phyloP scores from a whole-genome alignment of 1,140 invertebrate genomes.

The Monochamus saltuarius region DNA sequence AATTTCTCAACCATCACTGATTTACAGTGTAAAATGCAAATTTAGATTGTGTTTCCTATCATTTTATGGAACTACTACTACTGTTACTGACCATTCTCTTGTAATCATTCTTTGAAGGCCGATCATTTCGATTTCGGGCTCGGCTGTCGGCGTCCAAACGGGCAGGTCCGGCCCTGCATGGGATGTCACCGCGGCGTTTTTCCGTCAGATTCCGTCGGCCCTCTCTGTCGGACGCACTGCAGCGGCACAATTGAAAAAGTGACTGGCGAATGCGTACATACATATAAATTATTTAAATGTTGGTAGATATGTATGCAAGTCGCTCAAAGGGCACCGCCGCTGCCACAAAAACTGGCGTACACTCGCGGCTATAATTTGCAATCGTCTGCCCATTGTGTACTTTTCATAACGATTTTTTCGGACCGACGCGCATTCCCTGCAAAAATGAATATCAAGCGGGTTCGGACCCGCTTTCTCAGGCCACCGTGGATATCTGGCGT shows the following conservation, averaged over 20 bases:
- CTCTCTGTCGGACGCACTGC: conserved; percentile 43
- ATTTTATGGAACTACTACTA: no score
- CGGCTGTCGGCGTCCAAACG: background rate
- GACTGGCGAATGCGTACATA: conserved; percentile 47
- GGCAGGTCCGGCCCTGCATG: conserved; percentile 39
- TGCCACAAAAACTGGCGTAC: conserved; percentile 47
- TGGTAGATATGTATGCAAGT: conserved; percentile 50
- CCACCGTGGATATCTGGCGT: conserved; percentile 11
- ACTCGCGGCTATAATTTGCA: conserved; percentile 45
- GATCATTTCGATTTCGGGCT: no score
- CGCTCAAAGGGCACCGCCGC: conserved; percentile 47
- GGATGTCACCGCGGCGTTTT: conserved; percentile 31
- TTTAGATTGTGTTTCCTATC: no score
- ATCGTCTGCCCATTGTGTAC: conserved; percentile 43
- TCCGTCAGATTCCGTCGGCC: conserved; percentile 36
- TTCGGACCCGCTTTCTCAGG: conserved; percentile 7
- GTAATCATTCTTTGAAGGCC: no score
- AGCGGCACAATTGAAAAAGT: conserved; percentile 49
- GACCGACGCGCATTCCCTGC: conserved; percentile 9
- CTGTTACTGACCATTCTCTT: no score
- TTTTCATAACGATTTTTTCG: conserved; percentile 38
- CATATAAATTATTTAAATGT: conserved; percentile 53
- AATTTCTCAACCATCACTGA: no score
- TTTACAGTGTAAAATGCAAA: no score
- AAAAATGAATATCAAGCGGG: conserved; percentile 15